A percentile compares a stretch with the other conserved stretches of the same genome.
Conservation (phyloP, 2,113 vertebrate species). For the Seriola aureovittata region DNA sequence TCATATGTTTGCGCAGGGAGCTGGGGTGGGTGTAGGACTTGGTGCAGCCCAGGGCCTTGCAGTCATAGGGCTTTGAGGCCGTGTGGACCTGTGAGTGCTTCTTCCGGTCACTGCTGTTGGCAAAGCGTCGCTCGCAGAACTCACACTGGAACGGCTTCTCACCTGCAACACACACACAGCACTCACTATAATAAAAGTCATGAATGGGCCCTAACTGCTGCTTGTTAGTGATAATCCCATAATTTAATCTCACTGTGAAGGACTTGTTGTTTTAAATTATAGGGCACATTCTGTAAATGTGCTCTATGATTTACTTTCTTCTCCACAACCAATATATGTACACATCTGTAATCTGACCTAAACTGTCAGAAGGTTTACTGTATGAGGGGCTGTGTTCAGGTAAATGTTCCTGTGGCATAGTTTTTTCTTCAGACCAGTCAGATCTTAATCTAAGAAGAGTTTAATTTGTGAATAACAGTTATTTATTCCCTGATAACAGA, state of each 20-base stretch:
- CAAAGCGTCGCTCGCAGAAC: conserved; percentile 96
- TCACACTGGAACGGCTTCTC: conserved; percentile 99
- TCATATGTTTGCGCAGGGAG: conserved; percentile 97
- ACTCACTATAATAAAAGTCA: not conserved
- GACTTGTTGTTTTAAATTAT: not conserved
- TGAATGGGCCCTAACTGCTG: not conserved
- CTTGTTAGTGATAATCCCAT: not conserved
- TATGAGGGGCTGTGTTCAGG: too few species aligned
- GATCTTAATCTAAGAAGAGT: not conserved
- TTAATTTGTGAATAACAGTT: not conserved
- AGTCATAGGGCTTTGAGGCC: conserved; percentile 97
- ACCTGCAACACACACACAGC: conserved; percentile 85
- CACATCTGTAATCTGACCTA: too few species aligned
- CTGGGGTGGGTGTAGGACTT: conserved; percentile 98
- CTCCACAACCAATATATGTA: too few species aligned
- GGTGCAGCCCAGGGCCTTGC: conserved; percentile 95
- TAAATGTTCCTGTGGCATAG: too few species aligned
- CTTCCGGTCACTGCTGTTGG: conserved; percentile 97
- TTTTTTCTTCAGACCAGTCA: not conserved
- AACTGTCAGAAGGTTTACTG: too few species aligned
- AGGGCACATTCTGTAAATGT: too few species aligned
- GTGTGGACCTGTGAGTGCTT: conserved; percentile 98
- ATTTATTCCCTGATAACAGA: too few species aligned
- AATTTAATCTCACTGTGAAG: not conserved
- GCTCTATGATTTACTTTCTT: too few species aligned